Evolutionary conservation across 1,140 invertebrate genomes (phyloP).

Genomic region (Drosophila busckii): DNA sequence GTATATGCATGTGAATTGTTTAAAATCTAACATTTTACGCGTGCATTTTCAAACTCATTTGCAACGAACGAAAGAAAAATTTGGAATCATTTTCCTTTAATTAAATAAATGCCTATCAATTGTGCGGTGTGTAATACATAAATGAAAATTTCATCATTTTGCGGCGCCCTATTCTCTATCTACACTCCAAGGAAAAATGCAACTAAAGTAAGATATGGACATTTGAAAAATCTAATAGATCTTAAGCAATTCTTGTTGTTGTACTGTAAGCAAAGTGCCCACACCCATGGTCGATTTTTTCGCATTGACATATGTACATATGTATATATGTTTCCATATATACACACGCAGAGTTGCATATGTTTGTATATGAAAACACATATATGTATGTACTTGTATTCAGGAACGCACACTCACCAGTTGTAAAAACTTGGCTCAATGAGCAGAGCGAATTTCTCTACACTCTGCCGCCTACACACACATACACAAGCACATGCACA

Average conservation of each 20-base stretch:
- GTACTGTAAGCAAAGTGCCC: conserved; percentile 43
- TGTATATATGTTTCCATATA: conserved; percentile 5
- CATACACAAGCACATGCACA: conserved; percentile 9
- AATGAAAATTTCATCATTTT: conserved; percentile 46
- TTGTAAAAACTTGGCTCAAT: conserved; percentile 62
- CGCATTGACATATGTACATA: conserved; percentile 31
- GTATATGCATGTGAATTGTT: conserved; percentile 36
- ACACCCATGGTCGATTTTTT: conserved; percentile 74
- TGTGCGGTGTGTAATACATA: conserved; percentile 30
- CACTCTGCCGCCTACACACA: conserved; percentile 66
- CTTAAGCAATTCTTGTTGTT: conserved; percentile 14
- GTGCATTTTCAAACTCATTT: conserved; percentile 64
- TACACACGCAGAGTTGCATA: conserved; percentile 6
- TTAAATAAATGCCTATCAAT: conserved; percentile 9
- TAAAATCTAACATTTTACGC: conserved; percentile 34
- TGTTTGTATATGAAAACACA: too few species aligned
- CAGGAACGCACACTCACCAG: conserved; percentile 15
- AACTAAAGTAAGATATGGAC: conserved; percentile 48
- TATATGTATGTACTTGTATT: background rate
- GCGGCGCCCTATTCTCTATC: conserved; percentile 18
- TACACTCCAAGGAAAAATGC: conserved; percentile 1
- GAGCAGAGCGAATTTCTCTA: conserved; percentile 65
- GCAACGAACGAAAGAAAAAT: conserved; percentile 29
- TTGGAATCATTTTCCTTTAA: conserved; percentile 26
- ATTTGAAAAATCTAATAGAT: conserved; percentile 3